Conservation (phyloP, 37 sponge, comb jelly and placozoan species). For the Geodia barretti region DNA sequence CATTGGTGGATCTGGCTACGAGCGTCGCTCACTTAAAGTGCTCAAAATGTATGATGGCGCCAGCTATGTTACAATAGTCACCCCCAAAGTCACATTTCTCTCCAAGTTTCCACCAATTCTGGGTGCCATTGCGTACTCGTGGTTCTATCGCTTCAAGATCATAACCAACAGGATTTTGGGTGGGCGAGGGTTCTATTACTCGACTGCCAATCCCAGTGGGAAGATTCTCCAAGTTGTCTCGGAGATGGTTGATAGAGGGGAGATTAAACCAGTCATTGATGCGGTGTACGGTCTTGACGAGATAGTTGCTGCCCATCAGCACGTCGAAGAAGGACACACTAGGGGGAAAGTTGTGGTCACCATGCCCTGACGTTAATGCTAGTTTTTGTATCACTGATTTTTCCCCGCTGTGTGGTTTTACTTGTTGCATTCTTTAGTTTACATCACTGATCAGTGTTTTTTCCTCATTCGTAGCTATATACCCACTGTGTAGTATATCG, state of each 20-base stretch:
- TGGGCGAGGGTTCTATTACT: slow-evolving; percentile 66
- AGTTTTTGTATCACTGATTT: no score
- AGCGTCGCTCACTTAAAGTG: slow-evolving; percentile 38
- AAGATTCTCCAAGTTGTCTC: slow-evolving; percentile 37
- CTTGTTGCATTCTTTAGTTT: no score
- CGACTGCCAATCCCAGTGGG: slow-evolving; percentile 34
- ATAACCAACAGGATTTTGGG: slow-evolving; percentile 29
- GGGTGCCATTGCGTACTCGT: slow-evolving; percentile 35
- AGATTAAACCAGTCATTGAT: slow-evolving; percentile 54
- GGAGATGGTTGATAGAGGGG: slow-evolving; percentile 67
- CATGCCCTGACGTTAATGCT: slow-evolving; percentile 13
- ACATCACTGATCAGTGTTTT: no score
- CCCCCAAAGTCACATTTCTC: slow-evolving; percentile 24
- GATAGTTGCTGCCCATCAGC: slow-evolving; percentile 65
- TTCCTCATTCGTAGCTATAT: no score
- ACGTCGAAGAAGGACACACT: slow-evolving; percentile 69
- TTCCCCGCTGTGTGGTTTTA: no score
- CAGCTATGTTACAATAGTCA: slow-evolving; percentile 50
- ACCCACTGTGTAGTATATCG: no score
- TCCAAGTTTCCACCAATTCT: slow-evolving; percentile 38
- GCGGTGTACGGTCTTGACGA: slow-evolving; percentile 64
- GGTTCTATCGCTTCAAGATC: slow-evolving; percentile 60
- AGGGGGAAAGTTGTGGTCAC: slow-evolving; percentile 72
- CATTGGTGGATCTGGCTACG: slow-evolving; percentile 42
- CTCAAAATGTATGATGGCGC: slow-evolving; percentile 70